Conservation (phyloP, 2,797 vertebrate genomes). For the Megaceryle alcyon region DNA sequence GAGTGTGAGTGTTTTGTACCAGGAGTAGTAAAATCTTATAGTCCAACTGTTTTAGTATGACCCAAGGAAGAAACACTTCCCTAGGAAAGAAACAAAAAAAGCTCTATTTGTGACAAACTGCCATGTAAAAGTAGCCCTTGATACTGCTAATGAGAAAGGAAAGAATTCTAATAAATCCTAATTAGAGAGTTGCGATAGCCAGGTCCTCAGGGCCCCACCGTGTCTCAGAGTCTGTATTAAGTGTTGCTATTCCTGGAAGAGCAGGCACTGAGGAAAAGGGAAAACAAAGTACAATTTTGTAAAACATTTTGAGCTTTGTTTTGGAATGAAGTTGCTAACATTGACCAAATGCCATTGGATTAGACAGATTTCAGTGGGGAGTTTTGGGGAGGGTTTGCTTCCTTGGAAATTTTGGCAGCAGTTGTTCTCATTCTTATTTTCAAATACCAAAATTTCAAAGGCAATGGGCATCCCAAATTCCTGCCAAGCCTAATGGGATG, state of each 20-base stretch:
- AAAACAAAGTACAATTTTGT: not conserved
- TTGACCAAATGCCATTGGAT: too few relatives aligned
- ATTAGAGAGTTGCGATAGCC: not conserved
- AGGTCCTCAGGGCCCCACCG: fast-evolving
- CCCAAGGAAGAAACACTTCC: not conserved
- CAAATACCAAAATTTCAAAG: not conserved
- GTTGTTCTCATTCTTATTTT: not conserved
- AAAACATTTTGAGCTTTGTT: not conserved
- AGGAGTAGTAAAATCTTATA: not conserved
- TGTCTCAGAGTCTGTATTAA: not conserved
- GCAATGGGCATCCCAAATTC: not conserved
- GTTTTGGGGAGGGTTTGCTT: not conserved
- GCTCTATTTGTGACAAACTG: fast-evolving
- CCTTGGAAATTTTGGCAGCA: not conserved
- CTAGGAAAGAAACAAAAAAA: not conserved
- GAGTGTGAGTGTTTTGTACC: not conserved
- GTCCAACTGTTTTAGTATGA: not conserved
- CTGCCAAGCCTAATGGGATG: not conserved
- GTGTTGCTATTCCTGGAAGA: not conserved
- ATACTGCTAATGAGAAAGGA: not conserved
- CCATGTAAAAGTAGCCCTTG: not conserved
- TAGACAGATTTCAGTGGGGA: not conserved
- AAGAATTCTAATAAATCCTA: not conserved
- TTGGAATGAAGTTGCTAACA: not conserved
- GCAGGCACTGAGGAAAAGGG: not conserved